Conservation (phyloP, 2,113 vertebrate species). For the Atherinomorus stipes region DNA sequence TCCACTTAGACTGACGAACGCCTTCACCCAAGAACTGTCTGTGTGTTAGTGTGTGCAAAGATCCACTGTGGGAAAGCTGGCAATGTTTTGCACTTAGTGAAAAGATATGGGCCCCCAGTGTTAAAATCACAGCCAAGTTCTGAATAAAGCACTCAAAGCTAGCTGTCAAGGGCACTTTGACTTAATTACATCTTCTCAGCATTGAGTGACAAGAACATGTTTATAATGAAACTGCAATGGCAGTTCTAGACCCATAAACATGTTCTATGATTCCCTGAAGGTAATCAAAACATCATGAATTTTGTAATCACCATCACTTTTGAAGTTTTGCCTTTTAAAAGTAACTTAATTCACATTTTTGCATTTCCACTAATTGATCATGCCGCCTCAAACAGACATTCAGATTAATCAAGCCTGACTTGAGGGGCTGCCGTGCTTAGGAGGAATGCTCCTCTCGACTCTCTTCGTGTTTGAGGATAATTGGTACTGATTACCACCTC, state of each 20-base stretch:
- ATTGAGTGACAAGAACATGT: constrained; percentile 34
- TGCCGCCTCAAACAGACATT: constrained; percentile 50
- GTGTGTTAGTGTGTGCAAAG: constrained; percentile 21
- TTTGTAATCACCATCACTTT: constrained; percentile 16
- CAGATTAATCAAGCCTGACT: constrained; percentile 65
- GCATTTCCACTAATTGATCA: constrained; percentile 33
- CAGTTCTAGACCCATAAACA: constrained; percentile 1
- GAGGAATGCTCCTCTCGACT: constrained; percentile 72
- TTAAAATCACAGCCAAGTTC: constrained; percentile 42
- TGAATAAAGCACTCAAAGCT: constrained; percentile 3
- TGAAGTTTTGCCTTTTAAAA: constrained; percentile 23
- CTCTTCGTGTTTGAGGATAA: constrained; percentile 71
- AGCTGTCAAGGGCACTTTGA: constrained; percentile 21
- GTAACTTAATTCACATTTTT: constrained; percentile 18
- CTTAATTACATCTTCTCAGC: constrained; percentile 18
- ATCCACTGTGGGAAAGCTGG: constrained; percentile 46
- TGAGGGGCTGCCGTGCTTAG: constrained; percentile 62
- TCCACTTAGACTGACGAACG: constrained; percentile 40
- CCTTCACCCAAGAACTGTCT: constrained; percentile 1
- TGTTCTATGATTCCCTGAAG: not conserved
- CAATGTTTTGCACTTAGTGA: constrained; percentile 38
- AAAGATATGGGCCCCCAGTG: constrained; percentile 31
- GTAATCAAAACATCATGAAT: constrained; percentile 10
- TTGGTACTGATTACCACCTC: constrained; percentile 75
- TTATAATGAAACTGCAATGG: constrained; percentile 15